Base-by-base conservation (phyloP, 1,140 invertebrate species). In the Anadara kagoshimensis region DNA sequence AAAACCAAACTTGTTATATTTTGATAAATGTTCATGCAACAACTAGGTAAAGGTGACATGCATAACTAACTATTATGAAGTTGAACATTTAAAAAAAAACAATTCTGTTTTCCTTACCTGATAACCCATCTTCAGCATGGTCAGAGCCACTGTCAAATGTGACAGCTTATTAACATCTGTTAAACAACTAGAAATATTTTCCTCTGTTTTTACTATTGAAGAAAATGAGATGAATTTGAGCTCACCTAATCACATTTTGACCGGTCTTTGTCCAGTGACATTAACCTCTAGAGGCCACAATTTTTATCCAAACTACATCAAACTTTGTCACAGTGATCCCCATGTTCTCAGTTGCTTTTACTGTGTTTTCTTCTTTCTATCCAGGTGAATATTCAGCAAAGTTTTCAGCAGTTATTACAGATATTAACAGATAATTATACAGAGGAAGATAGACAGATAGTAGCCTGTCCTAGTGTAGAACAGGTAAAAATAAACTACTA, bases 401-500 rank as follows among this genome's bases (percentile, higher is more conserved):
- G 92, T 41, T 98, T 97, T 87, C 93, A 95, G 16, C 94, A 96
- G 88, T 83, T 98, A 24, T 93, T 94, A 72, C 94, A 96, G 85
- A 85, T 98, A 2, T 88, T 91, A 0, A 92, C 91, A 73, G 92
- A 93, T 54, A 92, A 93, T 69, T 97, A 96, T 81, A 92, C 91
- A 7, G 90, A 92, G 41, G 96, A 98, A 84, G 95, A 98, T 83
- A 92, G 93, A 73, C 89, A 94, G 54, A 92, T 97, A 43, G 94
- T 97, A 14, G 95, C 92, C 16, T 97, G 95, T 89, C 97, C 97
- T 0, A 93, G 95, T 7, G 92, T 94, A 14, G 97, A 98, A 86
- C 96, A 98, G 90, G 92, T 98, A 67, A 36, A 3, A 36, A 36
- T 36, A 36, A 3, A 36, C 7, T 36, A 36, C 29, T 36, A 18